Conservation (phyloP, 2,797 vertebrate species). For the Remorina albescens region DNA sequence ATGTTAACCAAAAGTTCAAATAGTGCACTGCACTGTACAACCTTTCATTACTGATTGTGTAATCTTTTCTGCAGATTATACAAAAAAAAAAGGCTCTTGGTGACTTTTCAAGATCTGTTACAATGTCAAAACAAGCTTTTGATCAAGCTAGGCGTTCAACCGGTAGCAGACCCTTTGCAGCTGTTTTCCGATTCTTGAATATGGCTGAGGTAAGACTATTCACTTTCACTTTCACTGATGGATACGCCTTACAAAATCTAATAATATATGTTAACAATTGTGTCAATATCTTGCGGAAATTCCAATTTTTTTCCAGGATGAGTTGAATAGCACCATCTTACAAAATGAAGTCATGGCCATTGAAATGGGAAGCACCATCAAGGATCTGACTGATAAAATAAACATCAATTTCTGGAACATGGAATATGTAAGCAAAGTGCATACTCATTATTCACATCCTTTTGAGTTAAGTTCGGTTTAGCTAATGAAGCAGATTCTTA, state of each 20-base stretch:
- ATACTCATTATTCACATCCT: neutral
- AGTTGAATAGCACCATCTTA: constrained; percentile 62
- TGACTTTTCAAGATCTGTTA: constrained; percentile 17
- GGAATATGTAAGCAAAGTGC: constrained; percentile 46
- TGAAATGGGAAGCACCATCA: constrained; percentile 66
- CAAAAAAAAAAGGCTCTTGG: fast-evolving
- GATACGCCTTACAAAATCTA: neutral
- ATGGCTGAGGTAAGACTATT: constrained; percentile 61
- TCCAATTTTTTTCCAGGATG: constrained; percentile 62
- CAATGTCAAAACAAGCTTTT: constrained; percentile 71
- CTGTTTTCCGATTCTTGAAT: constrained; percentile 65
- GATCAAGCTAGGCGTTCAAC: neutral
- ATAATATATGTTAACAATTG: neutral
- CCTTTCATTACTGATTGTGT: neutral
- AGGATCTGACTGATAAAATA: constrained; percentile 70
- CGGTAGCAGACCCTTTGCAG: neutral
- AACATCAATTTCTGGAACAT: constrained; percentile 42
- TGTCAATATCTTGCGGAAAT: neutral
- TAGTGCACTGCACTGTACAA: neutral
- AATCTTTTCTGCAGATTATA: constrained; percentile 70
- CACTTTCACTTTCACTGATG: neutral
- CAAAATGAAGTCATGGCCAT: constrained; percentile 68
- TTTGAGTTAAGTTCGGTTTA: neutral
- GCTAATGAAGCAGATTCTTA: neutral
- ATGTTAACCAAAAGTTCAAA: neutral